Percentiles rank a stretch among this genome's conserved stretches.
Conservation (phyloP, 2,888 invertebrate genomes). For the Fissipunctia ypsillon region DNA sequence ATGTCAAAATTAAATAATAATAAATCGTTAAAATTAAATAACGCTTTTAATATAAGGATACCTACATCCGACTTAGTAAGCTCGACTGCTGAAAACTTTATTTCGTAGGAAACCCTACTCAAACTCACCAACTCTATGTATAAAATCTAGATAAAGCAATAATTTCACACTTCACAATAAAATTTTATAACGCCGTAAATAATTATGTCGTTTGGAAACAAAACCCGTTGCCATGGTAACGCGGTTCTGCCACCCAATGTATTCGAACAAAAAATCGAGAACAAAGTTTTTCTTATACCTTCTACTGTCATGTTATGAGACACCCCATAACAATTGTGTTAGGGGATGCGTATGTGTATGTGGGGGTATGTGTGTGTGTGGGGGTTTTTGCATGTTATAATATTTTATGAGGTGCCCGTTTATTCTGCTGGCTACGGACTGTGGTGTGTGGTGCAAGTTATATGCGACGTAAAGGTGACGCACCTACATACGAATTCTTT, state of each 20-base stretch:
- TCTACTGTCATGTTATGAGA: no score
- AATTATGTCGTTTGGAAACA: slow-evolving; percentile 61
- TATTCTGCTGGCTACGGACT: slow-evolving; percentile 60
- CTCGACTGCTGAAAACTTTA: no score
- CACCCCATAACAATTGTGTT: slow-evolving; percentile 80
- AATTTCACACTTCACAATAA: slow-evolving; percentile 43
- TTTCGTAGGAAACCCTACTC: no score
- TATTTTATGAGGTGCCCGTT: slow-evolving; percentile 81
- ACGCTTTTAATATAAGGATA: no score
- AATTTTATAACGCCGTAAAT: slow-evolving; percentile 46
- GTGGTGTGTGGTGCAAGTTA: slow-evolving; percentile 59
- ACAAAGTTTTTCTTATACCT: slow-evolving; percentile 77
- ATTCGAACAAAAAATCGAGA: slow-evolving; percentile 66
- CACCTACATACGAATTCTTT: not conserved
- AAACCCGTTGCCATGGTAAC: slow-evolving; percentile 52
- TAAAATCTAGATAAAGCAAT: slow-evolving; percentile 9
- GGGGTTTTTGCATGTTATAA: slow-evolving; percentile 80
- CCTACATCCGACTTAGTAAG: no score
- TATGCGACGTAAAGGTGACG: not conserved
- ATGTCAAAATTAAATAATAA: no score
- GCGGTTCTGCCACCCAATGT: slow-evolving; percentile 41
- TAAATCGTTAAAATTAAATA: no score
- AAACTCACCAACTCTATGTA: not conserved
- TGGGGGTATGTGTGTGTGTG: slow-evolving; percentile 70
- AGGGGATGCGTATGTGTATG: slow-evolving; percentile 68